Evolutionary conservation across 2,113 vertebrate genomes (phyloP).

Genomic region (Vulpes ferrilata): DNA sequence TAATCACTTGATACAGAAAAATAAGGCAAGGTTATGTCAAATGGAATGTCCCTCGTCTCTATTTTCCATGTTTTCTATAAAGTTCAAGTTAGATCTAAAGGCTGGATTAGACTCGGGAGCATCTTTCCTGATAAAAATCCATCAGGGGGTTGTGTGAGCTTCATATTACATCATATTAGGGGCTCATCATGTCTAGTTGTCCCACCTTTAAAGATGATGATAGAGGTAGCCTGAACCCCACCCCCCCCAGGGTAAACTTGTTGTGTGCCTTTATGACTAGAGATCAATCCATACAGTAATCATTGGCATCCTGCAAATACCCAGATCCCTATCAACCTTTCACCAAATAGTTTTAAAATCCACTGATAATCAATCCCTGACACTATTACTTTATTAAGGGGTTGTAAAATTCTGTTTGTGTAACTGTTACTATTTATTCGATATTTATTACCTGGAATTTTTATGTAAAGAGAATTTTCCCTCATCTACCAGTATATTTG

Average conservation of each 20-base stretch:
- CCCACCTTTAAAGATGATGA: neutral
- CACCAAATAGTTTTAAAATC: constrained; percentile 24
- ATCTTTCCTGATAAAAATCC: neutral
- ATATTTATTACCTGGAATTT: neutral
- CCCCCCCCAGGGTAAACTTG: neutral
- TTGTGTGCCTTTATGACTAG: neutral
- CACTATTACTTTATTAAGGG: neutral
- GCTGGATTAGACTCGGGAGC: neutral
- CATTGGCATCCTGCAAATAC: neutral
- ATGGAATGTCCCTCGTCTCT: neutral
- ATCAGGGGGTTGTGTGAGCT: neutral
- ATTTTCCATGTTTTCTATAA: neutral
- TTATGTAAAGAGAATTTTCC: constrained; percentile 4
- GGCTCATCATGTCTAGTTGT: neutral
- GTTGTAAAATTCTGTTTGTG: neutral
- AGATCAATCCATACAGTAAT: neutral
- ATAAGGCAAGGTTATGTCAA: neutral
- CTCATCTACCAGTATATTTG: neutral
- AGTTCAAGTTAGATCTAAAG: neutral
- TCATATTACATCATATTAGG: neutral
- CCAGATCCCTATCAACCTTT: neutral
- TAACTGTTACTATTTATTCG: neutral
- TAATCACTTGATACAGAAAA: neutral
- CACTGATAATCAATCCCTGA: neutral
- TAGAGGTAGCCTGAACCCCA: neutral